Percentiles rank a stretch among this genome's conserved stretches.
These are phyloP conservation scores for Medauroidea extradentata DNA, from an alignment of 1,140 invertebrate genomes.

Conservation along the genomic window DNA sequence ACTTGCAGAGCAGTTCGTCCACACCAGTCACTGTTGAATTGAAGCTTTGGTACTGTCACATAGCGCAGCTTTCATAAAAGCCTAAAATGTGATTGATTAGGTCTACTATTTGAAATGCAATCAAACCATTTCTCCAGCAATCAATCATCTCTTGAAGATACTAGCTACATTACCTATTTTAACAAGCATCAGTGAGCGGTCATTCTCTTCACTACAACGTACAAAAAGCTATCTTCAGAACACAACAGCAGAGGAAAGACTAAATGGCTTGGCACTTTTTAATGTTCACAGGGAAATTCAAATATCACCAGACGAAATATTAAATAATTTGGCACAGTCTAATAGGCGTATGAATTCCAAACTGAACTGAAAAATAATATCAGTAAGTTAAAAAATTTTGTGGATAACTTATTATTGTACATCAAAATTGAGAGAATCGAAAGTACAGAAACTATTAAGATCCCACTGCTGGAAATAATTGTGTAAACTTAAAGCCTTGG, in stretches of 20 bases:
- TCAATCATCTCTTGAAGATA: neutral
- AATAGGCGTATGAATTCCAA: too few relatives aligned
- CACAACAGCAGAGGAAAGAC: conserved; percentile 4
- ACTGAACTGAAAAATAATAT: too few relatives aligned
- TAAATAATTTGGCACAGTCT: too few relatives aligned
- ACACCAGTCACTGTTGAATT: neutral
- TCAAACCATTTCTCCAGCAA: neutral
- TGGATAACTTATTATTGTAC: too few relatives aligned
- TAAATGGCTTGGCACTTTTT: conserved; percentile 17
- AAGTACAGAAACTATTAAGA: too few relatives aligned
- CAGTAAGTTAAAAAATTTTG: too few relatives aligned
- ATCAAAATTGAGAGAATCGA: too few relatives aligned
- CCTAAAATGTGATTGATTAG: neutral
- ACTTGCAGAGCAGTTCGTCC: neutral
- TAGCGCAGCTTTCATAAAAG: neutral
- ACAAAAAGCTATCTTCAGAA: conserved; percentile 13
- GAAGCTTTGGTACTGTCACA: neutral
- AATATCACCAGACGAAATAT: too few relatives aligned
- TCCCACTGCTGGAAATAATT: too few relatives aligned
- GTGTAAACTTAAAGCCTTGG: too few relatives aligned
- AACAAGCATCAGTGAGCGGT: conserved; percentile 6
- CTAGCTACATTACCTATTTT: neutral
- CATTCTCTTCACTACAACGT: conserved; percentile 16
- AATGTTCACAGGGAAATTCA: conserved; percentile 14
- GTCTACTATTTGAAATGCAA: neutral